phyloP scores from a whole-genome alignment of 2,888 invertebrate species.

The Tuta absoluta region DNA sequence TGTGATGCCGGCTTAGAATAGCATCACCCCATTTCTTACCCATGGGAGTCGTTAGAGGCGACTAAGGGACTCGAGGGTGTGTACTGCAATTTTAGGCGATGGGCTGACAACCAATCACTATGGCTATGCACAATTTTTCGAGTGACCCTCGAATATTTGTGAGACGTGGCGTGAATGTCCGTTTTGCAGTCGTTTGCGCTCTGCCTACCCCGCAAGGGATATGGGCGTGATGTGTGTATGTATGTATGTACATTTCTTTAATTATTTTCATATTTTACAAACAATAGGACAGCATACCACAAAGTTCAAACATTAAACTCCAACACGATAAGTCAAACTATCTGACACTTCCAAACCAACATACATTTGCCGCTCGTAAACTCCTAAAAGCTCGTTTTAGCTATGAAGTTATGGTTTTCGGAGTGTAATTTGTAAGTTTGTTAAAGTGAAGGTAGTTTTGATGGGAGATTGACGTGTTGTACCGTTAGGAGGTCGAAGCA shows the following conservation, averaged over 20 bases:
- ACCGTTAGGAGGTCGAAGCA: constrained; percentile 63
- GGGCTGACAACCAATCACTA: no score
- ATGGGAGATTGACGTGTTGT: constrained; percentile 67
- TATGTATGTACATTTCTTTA: neutral
- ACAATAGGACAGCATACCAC: constrained; percentile 5
- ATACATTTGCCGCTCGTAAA: constrained; percentile 29
- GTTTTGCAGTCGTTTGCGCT: no score
- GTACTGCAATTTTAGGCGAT: no score
- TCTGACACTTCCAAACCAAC: constrained; percentile 50
- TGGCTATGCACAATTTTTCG: no score
- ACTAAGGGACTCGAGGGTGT: no score
- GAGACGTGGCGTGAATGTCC: no score
- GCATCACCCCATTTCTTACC: no score
- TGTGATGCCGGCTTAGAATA: no score
- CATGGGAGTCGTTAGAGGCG: no score
- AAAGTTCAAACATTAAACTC: constrained; percentile 14
- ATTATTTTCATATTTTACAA: neutral
- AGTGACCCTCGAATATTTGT: no score
- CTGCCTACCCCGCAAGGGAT: no score
- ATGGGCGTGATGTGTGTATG: no score
- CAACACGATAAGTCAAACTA: constrained; percentile 56
- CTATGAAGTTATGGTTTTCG: constrained; percentile 45
- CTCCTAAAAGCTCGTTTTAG: constrained; percentile 43
- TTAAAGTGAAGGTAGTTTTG: constrained; percentile 50
- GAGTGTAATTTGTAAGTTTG: constrained; percentile 45